Evolutionary conservation across 1,140 invertebrate species (phyloP).

Genomic region (Ditylenchus dipsaci): DNA sequence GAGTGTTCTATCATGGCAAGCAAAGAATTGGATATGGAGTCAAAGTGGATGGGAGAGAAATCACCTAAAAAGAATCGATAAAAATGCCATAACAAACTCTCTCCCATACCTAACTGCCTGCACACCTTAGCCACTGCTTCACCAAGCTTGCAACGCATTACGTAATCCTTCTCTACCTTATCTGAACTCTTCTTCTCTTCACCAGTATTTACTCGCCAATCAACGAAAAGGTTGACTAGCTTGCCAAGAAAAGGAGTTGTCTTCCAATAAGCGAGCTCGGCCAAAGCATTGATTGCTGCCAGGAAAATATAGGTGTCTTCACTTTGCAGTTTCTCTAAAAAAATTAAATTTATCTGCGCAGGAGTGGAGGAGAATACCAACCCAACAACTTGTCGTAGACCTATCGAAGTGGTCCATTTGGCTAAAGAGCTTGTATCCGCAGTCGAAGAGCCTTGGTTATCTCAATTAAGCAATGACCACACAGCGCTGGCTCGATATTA

Average conservation of each 20-base stretch:
- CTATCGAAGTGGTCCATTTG: neutral
- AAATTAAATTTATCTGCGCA: slow-evolving; percentile 8
- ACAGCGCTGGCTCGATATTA: neutral
- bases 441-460: slow-evolving; percentile 16
- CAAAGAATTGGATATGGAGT: slow-evolving; percentile 29
- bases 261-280: slow-evolving; percentile 40
- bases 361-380: slow-evolving; percentile 14
- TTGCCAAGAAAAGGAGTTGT: slow-evolving; percentile 17
- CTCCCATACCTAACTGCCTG: neutral
- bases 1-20: slow-evolving; percentile 7
- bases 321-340: slow-evolving; percentile 35
- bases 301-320: slow-evolving; percentile 41
- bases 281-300: slow-evolving; percentile 44
- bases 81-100: neutral
- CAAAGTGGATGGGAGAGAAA: slow-evolving; percentile 39
- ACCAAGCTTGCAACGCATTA: slow-evolving; percentile 37
- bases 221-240: slow-evolving; percentile 31
- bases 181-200: slow-evolving; percentile 17
- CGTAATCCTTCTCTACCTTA: neutral
- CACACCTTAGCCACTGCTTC: slow-evolving; percentile 45
- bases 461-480: slow-evolving; percentile 3
- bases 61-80: slow-evolving; percentile 26
- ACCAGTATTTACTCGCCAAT: slow-evolving; percentile 1
- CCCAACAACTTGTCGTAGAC: slow-evolving; percentile 25
- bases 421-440: slow-evolving; percentile 17